Percentiles rank a stretch among this genome's conserved stretches.
phyloP scores from a whole-genome alignment of 2,113 vertebrate species.

The Sitta europaea region DNA sequence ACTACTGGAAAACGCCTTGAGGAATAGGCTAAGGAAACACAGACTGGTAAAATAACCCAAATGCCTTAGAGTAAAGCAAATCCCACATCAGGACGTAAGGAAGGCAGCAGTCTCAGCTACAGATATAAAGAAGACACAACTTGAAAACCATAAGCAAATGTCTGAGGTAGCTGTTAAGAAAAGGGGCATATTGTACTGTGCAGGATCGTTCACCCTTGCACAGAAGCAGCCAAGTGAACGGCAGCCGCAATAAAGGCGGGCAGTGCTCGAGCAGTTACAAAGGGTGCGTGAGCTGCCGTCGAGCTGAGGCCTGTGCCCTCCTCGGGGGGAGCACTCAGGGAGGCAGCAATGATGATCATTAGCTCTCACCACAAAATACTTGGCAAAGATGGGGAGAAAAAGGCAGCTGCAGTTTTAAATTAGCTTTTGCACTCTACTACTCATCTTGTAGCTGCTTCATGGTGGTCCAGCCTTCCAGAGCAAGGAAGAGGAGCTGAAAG shows the following conservation, averaged over 20 bases:
- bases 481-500: neutral
- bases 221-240: neutral
- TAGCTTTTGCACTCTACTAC: neutral
- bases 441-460: neutral
- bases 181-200: rapidly evolving
- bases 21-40: neutral
- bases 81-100: neutral
- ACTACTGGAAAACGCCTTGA: neutral
- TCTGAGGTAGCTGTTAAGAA: neutral
- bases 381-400: neutral
- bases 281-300: neutral
- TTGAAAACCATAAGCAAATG: neutral
- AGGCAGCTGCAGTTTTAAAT: neutral
- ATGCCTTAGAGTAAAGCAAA: neutral
- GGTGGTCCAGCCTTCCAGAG: neutral
- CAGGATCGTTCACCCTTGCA: neutral
- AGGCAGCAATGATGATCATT: rapidly evolving
- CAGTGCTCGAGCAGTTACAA: rapidly evolving
- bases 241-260: neutral
- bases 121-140: neutral
- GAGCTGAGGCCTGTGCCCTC: neutral
- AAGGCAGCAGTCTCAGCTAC: neutral
- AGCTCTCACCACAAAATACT: neutral
- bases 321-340: neutral
- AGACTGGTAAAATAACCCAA: neutral